phyloP scores from a whole-genome alignment of 2,888 invertebrate species.

The Eulithis prunata region DNA sequence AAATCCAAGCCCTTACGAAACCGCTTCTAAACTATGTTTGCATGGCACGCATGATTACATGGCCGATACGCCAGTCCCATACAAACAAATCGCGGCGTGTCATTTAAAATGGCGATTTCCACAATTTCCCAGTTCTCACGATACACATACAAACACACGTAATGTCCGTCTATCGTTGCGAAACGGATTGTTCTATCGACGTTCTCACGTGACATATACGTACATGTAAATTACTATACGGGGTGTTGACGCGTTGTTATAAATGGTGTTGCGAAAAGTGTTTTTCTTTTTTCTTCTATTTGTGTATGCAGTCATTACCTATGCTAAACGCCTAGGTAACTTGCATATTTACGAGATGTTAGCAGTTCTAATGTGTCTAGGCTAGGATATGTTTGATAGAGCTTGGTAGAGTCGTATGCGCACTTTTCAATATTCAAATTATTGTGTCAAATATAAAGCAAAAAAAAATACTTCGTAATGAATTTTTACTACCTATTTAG shows the following conservation, averaged over 20 bases:
- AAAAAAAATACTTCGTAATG: too few species aligned
- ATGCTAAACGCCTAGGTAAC: slow-evolving; percentile 11
- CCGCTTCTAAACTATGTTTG: slow-evolving; percentile 6
- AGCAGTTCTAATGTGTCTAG: slow-evolving; percentile 3
- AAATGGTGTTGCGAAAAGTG: slow-evolving; percentile 39
- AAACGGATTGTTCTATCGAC: slow-evolving; percentile 46
- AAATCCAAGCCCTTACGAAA: slow-evolving; percentile 16
- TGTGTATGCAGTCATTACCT: slow-evolving; percentile 23
- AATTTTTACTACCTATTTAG: too few species aligned
- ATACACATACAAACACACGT: slow-evolving; percentile 39
- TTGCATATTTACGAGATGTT: slow-evolving; percentile 23
- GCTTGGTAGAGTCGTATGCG: too few species aligned
- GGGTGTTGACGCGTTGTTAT: slow-evolving; percentile 35
- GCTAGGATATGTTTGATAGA: not conserved
- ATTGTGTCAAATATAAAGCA: too few species aligned
- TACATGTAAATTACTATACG: slow-evolving; percentile 43
- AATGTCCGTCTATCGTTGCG: slow-evolving; percentile 45
- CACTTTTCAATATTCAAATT: too few species aligned
- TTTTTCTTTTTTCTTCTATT: slow-evolving; percentile 25
- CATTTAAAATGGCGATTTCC: slow-evolving; percentile 47
- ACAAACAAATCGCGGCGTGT: slow-evolving; percentile 43
- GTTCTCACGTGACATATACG: slow-evolving; percentile 47
- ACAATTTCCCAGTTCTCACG: slow-evolving; percentile 50
- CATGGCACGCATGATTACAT: slow-evolving; percentile 42
- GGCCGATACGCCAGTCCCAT: slow-evolving; percentile 35